Evolutionary conservation across 2,113 vertebrate species (phyloP), one percentile per base, ranked within the genome.

Genomic region (Tenrec ecaudatus): DNA sequence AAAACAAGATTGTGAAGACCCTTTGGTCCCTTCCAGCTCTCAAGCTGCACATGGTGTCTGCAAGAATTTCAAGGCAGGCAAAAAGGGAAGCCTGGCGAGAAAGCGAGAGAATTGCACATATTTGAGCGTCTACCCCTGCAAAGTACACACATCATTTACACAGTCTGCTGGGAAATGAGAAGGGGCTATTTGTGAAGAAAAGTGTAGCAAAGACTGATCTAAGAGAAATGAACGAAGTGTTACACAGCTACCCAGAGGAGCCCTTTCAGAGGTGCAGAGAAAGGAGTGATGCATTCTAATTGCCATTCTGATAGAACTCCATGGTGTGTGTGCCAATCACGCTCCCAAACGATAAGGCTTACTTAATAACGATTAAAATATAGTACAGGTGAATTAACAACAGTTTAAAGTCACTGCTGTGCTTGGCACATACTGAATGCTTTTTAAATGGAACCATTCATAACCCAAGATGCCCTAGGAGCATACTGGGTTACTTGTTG

Each of bases 161-260:
- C 80, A 80, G 20, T 75, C 79, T 38, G 0, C 1, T 68, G 57
- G 60, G 66, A 73, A 88, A 75, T 64, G 57, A 22, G 82, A 88
- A 93, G 31, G 33, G 36, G 25, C 78, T 91, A 3, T 33, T 82
- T 25, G 38, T 53, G 36, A 94, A 82, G 69, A 82, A 47, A 77
- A 83, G 43, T 58, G 25, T 83, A 43, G 15, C 81, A 16, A 86
- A 86, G 58, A 75, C 31, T 12, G 20, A 19, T 64, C 38, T 79
- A 62, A 62, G 27, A 66, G 38, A 17, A 27, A n/a, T n/a, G n/a
- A 22, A 66, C 29, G 64, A 66, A 25, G 25, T 58, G 17, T 40
- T 25, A 0, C 81, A 82, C 1, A 33, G 40, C 9, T 40, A 29
- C 66, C 71, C 12, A 80, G n/a, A 57, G 7, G n/a, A 66, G 40